Conservation (phyloP, 2,113 vertebrate genomes). For the Hypomesus transpacificus region DNA sequence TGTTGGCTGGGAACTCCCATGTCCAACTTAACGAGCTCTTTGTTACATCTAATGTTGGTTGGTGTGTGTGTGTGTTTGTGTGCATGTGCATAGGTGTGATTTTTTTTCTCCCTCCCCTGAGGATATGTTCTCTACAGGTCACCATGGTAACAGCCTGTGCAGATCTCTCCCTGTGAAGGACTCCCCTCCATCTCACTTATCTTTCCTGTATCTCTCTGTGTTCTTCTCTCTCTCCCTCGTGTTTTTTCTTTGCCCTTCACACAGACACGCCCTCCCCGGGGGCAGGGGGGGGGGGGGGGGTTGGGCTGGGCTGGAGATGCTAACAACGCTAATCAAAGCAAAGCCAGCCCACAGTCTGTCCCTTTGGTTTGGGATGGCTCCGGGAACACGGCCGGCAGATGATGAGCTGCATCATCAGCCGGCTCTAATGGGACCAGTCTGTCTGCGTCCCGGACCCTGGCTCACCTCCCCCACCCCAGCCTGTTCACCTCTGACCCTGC, state of each 20-base stretch:
- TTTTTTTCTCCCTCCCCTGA: slow-evolving; percentile 27
- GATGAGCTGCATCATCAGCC: no score
- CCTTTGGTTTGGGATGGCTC: no score
- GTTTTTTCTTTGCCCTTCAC: slow-evolving; percentile 53
- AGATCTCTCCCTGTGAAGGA: slow-evolving; percentile 23
- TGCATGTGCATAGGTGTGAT: neutral
- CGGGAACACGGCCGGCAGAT: no score
- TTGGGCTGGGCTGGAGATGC: slow-evolving; percentile 48
- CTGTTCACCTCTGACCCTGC: neutral
- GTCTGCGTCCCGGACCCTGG: no score
- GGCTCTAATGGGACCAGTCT: no score
- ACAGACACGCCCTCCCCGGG: slow-evolving; percentile 39
- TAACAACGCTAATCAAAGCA: slow-evolving; percentile 50
- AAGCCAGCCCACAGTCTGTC: neutral
- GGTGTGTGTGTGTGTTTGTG: slow-evolving; percentile 8
- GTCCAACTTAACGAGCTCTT: no score
- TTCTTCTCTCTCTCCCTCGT: slow-evolving; percentile 14
- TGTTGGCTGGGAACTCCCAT: no score
- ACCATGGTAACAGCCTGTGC: slow-evolving; percentile 66
- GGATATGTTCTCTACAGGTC: slow-evolving; percentile 50
- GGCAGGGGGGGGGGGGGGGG: slow-evolving; percentile 24
- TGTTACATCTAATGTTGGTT: slow-evolving; percentile 9
- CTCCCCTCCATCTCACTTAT: slow-evolving; percentile 5
- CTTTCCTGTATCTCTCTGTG: slow-evolving; percentile 21
- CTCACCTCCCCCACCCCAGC: no score